Evolutionary conservation across 2,797 vertebrate genomes (phyloP), one percentile per base, ranked within the genome.

Genomic region (Gadopsis marmoratus): DNA sequence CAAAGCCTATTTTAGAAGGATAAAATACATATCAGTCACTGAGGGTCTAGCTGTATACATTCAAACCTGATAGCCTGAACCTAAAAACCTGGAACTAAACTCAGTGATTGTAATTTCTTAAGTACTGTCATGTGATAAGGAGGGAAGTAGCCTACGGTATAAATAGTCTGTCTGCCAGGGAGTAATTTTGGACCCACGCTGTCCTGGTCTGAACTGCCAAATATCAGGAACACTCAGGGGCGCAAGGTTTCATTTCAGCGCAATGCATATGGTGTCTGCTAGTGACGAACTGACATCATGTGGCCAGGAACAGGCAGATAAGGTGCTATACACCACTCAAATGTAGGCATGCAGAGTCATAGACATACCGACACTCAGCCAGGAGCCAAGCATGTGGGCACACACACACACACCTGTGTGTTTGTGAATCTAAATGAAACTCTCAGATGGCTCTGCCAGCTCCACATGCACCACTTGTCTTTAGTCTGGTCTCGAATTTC

Each of bases 151-250:
- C 78, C 68, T 35, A 59, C 0, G 21, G n/a, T 89, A 93, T 88
- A 82, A 91, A 92, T 92, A 92, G 86, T 78, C 58, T 39, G 73
- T 84, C 80, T 82, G 82, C 83, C 78, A 81, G 64, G 55, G n/a
- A 74, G 83, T 89, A 81, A 91, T 83, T 89, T 81, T 86, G 88
- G 62, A 65, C 56, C 65, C 7, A 10, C 60, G 80, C 74, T 91
- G 81, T 84, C 87, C 86, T 21, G 31, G 72, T 74, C 65, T 91
- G 86, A 92, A 88, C 88, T 80, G 82, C 58, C 83, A 84, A 64
- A 78, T 82, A 88, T 83, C 86, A 76, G 45, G 59, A 81, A 87
- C 90, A 89, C 89, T 90, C 78, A 17, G 60, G 48, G 48, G 43
- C 74, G 77, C 81, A 64, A 70, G 75, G 86, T 87, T 88, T 88